Percentiles rank a stretch among this genome's conserved stretches.
These are phyloP conservation scores for Dione vanillae DNA, from an alignment of 2,888 invertebrate species.

Conservation along the genomic window DNA sequence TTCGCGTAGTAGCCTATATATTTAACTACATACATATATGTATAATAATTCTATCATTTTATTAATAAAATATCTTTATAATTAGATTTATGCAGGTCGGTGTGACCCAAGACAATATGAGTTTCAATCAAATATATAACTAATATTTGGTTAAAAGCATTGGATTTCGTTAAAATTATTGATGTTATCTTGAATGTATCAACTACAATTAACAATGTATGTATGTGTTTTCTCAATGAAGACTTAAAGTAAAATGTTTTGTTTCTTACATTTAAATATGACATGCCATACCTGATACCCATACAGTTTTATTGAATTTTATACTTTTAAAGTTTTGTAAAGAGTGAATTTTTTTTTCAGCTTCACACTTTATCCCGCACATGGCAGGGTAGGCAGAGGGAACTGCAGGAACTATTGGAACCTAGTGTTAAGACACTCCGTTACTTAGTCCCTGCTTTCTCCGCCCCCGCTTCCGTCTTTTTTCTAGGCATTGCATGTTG, in stretches of 20 bases:
- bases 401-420: too few species aligned
- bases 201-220: slow-evolving; percentile 63
- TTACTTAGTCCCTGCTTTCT: too few species aligned
- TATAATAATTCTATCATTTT: slow-evolving; percentile 41
- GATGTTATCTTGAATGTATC: slow-evolving; percentile 73
- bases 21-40: slow-evolving; percentile 35
- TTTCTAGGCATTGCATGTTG: too few species aligned
- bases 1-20: slow-evolving; percentile 38
- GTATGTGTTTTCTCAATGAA: slow-evolving; percentile 77
- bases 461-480: too few species aligned
- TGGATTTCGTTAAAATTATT: slow-evolving; percentile 65
- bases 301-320: not conserved
- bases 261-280: not conserved
- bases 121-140: slow-evolving; percentile 75
- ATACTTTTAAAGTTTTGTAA: too few species aligned
- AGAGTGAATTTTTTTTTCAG: too few species aligned
- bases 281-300: not conserved
- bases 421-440: too few species aligned
- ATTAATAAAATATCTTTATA: slow-evolving; percentile 39
- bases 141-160: slow-evolving; percentile 75
- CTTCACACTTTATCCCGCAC: too few species aligned
- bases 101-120: slow-evolving; percentile 72
- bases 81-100: slow-evolving; percentile 43
- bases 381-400: too few species aligned
- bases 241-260: slow-evolving; percentile 69